phyloP scores from a whole-genome alignment of 2,113 vertebrate genomes.

The Zosterops japonicus region DNA sequence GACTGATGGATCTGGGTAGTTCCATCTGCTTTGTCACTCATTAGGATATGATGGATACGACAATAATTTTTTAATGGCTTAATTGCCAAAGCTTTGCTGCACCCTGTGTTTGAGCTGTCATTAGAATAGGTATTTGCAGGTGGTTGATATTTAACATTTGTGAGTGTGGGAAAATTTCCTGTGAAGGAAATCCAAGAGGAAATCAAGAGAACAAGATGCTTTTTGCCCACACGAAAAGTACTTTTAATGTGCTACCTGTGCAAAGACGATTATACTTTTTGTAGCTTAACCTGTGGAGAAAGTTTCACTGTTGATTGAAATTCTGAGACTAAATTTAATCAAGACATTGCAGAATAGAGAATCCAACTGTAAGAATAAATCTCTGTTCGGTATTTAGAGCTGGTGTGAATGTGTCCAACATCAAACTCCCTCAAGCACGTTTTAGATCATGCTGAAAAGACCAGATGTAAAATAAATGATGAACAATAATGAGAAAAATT shows the following conservation, averaged over 20 bases:
- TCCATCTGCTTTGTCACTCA: not conserved
- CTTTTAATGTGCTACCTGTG: not conserved
- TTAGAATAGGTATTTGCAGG: slow-evolving; percentile 17
- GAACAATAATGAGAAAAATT: not conserved
- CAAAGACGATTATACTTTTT: not conserved
- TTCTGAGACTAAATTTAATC: not conserved
- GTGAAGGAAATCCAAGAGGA: not conserved
- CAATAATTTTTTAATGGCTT: not conserved
- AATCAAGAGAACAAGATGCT: not conserved
- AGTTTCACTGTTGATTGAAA: not conserved
- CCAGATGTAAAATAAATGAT: not conserved
- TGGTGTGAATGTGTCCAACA: not conserved
- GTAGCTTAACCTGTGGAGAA: not conserved
- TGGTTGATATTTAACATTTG: not conserved
- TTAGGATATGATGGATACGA: not conserved
- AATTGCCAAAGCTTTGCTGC: not conserved
- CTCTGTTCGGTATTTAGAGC: not conserved
- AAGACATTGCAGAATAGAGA: not conserved
- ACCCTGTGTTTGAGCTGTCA: not conserved
- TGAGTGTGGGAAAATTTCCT: not conserved
- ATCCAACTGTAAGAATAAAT: not conserved
- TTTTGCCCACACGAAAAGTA: not conserved
- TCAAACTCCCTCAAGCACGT: not conserved
- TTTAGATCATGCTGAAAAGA: not conserved
- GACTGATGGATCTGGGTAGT: not conserved